Conservation (phyloP, 2,797 vertebrate genomes). For the Manis javanica region DNA sequence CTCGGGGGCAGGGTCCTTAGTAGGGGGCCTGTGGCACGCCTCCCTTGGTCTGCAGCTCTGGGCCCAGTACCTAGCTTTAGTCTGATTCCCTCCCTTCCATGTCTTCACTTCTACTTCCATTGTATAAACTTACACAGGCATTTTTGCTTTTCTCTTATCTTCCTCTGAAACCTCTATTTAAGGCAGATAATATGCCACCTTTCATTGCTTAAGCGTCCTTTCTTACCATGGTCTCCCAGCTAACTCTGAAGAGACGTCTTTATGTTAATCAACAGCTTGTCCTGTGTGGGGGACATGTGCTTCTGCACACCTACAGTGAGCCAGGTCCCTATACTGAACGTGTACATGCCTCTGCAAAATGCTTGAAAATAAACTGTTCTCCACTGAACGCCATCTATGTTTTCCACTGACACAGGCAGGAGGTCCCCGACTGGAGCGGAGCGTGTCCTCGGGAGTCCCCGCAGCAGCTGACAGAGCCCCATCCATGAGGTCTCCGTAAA, state of each 20-base stretch:
- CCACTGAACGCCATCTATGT: not conserved
- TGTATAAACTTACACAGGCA: not conserved
- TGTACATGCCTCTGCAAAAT: not conserved
- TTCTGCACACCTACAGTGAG: not conserved
- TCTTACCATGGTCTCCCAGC: not conserved
- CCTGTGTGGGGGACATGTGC: not conserved
- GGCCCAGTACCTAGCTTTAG: accelerated
- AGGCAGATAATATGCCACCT: not conserved
- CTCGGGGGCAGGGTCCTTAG: too few species aligned
- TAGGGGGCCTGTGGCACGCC: not conserved
- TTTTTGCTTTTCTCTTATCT: not conserved
- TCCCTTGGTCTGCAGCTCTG: accelerated
- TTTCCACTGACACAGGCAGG: not conserved
- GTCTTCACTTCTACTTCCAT: too few species aligned
- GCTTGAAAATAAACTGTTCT: accelerated
- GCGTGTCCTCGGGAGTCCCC: not conserved
- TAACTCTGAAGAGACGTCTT: not conserved
- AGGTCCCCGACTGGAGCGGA: not conserved
- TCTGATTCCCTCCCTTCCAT: not conserved
- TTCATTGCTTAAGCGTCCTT: not conserved
- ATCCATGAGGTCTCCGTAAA: accelerated
- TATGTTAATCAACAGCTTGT: too few species aligned
- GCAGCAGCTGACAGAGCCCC: not conserved
- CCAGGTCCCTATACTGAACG: not conserved
- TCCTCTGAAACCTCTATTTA: not conserved